Base-by-base conservation (phyloP, 2,888 invertebrate genomes). In the Trisateles emortualis region DNA sequence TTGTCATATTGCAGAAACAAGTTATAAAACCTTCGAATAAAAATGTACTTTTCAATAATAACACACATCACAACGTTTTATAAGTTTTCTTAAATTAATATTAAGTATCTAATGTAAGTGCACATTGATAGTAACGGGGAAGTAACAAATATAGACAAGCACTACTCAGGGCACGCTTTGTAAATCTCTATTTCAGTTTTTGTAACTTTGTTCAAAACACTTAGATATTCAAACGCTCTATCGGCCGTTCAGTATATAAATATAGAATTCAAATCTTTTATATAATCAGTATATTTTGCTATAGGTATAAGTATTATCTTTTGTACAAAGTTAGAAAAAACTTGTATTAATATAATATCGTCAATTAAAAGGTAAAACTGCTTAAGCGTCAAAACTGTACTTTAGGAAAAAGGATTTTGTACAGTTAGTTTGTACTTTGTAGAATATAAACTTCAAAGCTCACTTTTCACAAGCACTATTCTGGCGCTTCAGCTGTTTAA, bases 1-100 rank as follows among this genome's bases (percentile, higher is more conserved):
- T 84, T 83, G 76, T 83, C 79, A 69, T 73, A 69, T 74, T 71
- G 66, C 67, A 71, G 58, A 78, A 81, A 77, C 72, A 67, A 73
- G 52, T 68, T 64, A 52, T 68, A 52, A 76, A 65, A 59, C 53
- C 64, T 58, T 62, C 63, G 56, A 53, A 63, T 65, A 66, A 68
- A 68, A 72, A 70, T 68, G 63, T 72, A 72, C 59, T 67, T 71
- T 64, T 54, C 29, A 50, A 56, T n/a, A n/a, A n/a, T 68, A 66
- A 72, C 64, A 69, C 54, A 67, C 59, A 58, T 62, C 62, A 76
- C 72, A 75, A 78, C 71, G 70, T 65, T 64, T 67, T 74, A 76
- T 68, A 74, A 8, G 48, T 74, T 73, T 49, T 58, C 64, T 67
- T 60, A 68, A 70, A 68, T 66, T 52, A 68, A 58, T 68, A 60